Evolutionary conservation across 1,140 invertebrate species (phyloP).

Genomic region (Chrysopa pallens): DNA sequence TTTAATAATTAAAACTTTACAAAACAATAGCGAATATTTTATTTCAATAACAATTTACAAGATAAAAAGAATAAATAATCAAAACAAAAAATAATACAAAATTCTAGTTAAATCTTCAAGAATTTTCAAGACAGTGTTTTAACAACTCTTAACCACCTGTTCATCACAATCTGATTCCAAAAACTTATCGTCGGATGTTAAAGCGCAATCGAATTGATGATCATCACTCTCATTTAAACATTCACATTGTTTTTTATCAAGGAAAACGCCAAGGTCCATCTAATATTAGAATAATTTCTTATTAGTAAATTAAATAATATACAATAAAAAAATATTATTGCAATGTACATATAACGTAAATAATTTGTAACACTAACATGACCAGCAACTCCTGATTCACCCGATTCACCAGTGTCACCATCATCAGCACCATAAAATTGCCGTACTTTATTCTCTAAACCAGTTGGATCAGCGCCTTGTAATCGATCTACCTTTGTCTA

Average conservation of each 20-base stretch:
- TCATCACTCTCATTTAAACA: constrained; percentile 95
- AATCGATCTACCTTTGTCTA: constrained; percentile 60
- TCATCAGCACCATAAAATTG: constrained; percentile 65
- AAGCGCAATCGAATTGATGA: constrained; percentile 59
- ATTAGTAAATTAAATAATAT: too few species aligned
- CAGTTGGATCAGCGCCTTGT: constrained; percentile 65
- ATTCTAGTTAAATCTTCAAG: not conserved
- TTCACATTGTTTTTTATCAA: constrained; percentile 78
- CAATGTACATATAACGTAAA: too few species aligned
- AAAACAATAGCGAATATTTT: too few species aligned
- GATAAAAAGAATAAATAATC: not conserved
- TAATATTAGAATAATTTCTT: constrained; percentile 24
- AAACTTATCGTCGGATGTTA: constrained; percentile 56
- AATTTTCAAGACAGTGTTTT: not conserved
- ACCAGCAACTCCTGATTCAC: constrained; percentile 47
- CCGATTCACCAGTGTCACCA: constrained; percentile 25
- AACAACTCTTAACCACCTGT: constrained; percentile 27
- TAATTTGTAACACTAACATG: constrained; percentile 36
- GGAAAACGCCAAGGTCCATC: constrained; percentile 80
- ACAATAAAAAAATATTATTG: too few species aligned
- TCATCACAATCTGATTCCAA: constrained; percentile 89
- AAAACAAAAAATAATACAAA: not conserved
- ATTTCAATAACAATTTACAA: too few species aligned
- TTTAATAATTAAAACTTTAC: too few species aligned
- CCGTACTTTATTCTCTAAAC: constrained; percentile 75